These are phyloP conservation scores for Anastrepha ludens DNA, from an alignment of 1,140 invertebrate species.

Conservation along the genomic window DNA sequence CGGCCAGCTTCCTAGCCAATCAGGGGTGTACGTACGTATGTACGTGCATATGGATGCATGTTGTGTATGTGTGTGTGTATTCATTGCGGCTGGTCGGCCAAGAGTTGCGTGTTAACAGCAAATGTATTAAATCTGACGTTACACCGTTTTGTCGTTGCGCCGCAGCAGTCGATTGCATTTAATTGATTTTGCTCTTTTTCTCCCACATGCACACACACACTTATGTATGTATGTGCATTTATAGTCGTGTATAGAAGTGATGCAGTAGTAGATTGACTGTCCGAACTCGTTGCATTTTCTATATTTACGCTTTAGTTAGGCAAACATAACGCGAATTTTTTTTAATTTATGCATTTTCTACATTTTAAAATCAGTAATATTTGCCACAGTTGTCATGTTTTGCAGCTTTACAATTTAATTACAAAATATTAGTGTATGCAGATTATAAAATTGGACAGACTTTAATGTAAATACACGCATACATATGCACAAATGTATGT, in stretches of 20 bases:
- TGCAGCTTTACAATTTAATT: constrained; percentile 45
- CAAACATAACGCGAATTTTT: background rate
- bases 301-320: background rate
- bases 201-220: background rate
- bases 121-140: constrained; percentile 48
- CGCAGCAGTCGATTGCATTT: constrained; percentile 35
- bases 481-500: no score
- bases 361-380: constrained; percentile 19
- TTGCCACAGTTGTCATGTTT: constrained; percentile 12
- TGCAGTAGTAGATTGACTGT: background rate
- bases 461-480: no score
- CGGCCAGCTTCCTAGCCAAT: background rate
- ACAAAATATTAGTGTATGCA: background rate
- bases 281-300: background rate
- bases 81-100: background rate
- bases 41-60: background rate
- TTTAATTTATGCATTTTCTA: background rate
- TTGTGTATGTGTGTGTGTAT: background rate
- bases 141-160: background rate
- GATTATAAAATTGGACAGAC: background rate
- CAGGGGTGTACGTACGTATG: background rate
- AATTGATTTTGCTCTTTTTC: constrained; percentile 42
- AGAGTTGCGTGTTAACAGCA: constrained; percentile 33
- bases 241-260: no score
- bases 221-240: background rate